Evolutionary conservation across 2,113 vertebrate species (phyloP), one percentile per base, ranked within the genome.

Genomic region (Colius striatus): DNA sequence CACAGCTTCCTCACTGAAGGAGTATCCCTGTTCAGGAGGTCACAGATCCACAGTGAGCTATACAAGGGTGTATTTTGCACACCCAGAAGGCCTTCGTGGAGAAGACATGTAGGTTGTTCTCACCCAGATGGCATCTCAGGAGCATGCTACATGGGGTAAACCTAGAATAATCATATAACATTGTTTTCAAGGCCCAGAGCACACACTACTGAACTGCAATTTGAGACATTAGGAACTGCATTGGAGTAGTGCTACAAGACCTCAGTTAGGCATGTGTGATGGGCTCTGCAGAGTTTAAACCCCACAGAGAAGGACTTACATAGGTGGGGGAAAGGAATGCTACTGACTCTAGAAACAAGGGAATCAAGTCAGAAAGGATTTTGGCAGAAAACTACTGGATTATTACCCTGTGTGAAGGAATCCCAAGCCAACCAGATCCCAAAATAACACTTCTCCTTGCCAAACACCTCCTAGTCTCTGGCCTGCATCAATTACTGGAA

Each of bases 151-250:
- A 54, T 0, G 5, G 21, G 17, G 41, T 66, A 70, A 75, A 34
- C 38, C 21, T 21, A 32, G 25, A 41, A 80, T 63, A 71, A 47
- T 21, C 51, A 74, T 83, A 58, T 95, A 86, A 88, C 82, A 68
- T 66, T 90, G 91, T 93, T 96, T 94, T 92, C 86, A 92, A 94
- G 84, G 76, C 86, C 66, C 93, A 88, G 93, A 96, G 96, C 89
- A 90, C 76, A 87, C 82, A 89, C 87, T 58, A 92, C 75, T 91
- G 96, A 96, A 95, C 95, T 66, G 94, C 95, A 96, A 87, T 60
- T 89, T 76, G 83, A 86, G 77, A 70, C 27, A 53, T 74, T n/a
- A 81, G 75, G 43, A 88, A 50, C 17, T 71, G 34, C 66, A 55
- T 0, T 77, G 73, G 7, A 77, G 26, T 38, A 66, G 48, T 30